These are phyloP conservation scores for Coregonus sp. DNA, from an alignment of 2,797 vertebrate genomes.

Conservation along the genomic window DNA sequence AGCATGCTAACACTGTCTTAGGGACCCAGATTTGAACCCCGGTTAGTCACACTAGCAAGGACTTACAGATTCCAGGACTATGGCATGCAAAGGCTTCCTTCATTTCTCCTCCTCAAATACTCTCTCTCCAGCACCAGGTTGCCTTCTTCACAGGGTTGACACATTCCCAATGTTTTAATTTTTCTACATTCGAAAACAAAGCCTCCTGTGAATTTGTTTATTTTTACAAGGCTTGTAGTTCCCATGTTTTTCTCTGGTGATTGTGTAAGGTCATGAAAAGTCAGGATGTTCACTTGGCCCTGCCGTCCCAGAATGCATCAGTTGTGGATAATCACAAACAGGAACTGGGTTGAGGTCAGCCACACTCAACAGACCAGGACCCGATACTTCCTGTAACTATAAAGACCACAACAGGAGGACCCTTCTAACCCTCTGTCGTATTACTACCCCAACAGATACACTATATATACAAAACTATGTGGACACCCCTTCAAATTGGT, in stretches of 20 bases:
- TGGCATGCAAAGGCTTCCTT: not conserved
- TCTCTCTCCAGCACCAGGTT: not conserved
- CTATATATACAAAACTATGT: not conserved
- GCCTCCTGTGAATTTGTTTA: not conserved
- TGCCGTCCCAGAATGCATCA: not conserved
- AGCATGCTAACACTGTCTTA: too few relatives aligned
- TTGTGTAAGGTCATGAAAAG: not conserved
- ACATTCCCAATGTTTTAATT: not conserved
- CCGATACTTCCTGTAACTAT: conserved; percentile 35
- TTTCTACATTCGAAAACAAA: not conserved
- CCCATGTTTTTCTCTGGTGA: not conserved
- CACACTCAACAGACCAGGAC: conserved; percentile 15
- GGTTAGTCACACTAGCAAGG: not conserved
- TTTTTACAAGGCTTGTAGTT: not conserved
- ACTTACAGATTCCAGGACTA: not conserved
- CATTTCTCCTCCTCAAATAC: not conserved
- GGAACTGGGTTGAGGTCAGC: conserved; percentile 33
- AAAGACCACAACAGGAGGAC: conserved; percentile 1
- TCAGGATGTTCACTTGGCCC: conserved; percentile 23
- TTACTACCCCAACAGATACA: not conserved
- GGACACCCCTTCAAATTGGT: too few relatives aligned
- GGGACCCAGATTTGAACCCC: too few relatives aligned
- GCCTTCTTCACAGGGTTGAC: not conserved
- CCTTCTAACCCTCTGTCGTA: not conserved
- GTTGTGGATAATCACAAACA: conserved; percentile 10